Evolutionary conservation across 92 coral and sea anemone species (phyloP).

Genomic region (Umimayanthus kanabou): DNA sequence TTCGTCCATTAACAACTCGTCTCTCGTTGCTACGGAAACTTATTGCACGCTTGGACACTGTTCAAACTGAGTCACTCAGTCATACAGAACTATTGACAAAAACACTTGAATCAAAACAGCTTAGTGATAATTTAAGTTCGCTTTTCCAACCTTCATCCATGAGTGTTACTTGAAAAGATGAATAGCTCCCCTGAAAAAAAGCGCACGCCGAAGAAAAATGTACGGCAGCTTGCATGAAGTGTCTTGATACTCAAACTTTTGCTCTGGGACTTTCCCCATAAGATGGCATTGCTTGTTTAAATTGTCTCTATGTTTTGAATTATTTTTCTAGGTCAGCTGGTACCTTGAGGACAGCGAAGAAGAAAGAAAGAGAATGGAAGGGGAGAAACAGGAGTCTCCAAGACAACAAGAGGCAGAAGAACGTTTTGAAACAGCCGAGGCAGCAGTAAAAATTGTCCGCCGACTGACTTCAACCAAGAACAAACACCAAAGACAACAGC

Average conservation of each 20-base stretch:
- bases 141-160: not conserved
- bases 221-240: not conserved
- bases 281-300: not conserved
- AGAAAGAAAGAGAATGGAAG: conserved; percentile 8
- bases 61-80: not conserved
- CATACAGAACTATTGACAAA: conserved; percentile 1
- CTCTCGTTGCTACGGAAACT: conserved; percentile 24
- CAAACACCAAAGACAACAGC: conserved; percentile 56
- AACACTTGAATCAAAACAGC: conserved; percentile 1
- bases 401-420: conserved; percentile 20
- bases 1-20: not conserved
- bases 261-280: not conserved
- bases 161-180: conserved; percentile 6
- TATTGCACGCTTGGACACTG: not conserved
- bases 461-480: conserved; percentile 46
- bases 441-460: conserved; percentile 77
- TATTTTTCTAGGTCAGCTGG: conserved; percentile 34
- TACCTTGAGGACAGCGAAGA: conserved; percentile 15
- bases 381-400: not conserved
- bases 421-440: conserved; percentile 61
- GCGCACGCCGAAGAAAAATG: conserved; percentile 12
- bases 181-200: not conserved
- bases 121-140: not conserved
- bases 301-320: not conserved
- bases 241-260: not conserved